Evolutionary conservation across 1,140 invertebrate genomes (phyloP), one percentile per base, ranked within the genome.

Genomic region (Drosophila kikkawai): DNA sequence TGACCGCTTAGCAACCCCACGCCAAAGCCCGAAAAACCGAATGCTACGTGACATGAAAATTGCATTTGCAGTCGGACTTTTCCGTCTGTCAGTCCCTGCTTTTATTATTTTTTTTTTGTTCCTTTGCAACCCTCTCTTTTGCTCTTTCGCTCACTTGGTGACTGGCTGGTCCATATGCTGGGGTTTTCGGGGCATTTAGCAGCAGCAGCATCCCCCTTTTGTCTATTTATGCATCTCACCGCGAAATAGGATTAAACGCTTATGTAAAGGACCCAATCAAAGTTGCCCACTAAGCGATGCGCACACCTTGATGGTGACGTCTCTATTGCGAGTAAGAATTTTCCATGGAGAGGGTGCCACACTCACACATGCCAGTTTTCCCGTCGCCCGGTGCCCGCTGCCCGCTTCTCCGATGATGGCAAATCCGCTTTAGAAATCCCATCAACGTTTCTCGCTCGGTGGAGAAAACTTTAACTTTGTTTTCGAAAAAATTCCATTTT

Each of bases 161-260:
- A 55, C 64, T 26, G 69, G 75, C 77, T 79, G 76, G 79, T 79
- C 65, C 80, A 85, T 85, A 84, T 90, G 85, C 65, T 66, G 61
- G 48, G 64, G 68, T 79, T 84, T 80, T 84, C 61, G 64, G 59
- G 58, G 76, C 53, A 68, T 80, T 88, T 70, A 83, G 71, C 77
- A 74, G 44, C 77, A 74, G 44, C 51, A 56, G 53, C 53, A 56
- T 51, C 42, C 79, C 71, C 69, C 70, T 84, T 88, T 88, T 88
- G 84, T 88, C 84, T 87, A 91, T 88, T 91, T 88, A 91, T 91
- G 88, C 90, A 91, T 81, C 88, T 91, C 70, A 91, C 90, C 90
- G 84, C 90, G 90, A 91, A 91, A 91, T 91, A 91, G 90, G 90
- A 91, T 91, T 91, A 91, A 91, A 80, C 84, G 75, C 84, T 91